Percentiles rank a stretch among this genome's conserved stretches.
These are phyloP conservation scores for Chiloscyllium punctatum DNA, from an alignment of 2,797 vertebrate species.

Conservation along the genomic window DNA sequence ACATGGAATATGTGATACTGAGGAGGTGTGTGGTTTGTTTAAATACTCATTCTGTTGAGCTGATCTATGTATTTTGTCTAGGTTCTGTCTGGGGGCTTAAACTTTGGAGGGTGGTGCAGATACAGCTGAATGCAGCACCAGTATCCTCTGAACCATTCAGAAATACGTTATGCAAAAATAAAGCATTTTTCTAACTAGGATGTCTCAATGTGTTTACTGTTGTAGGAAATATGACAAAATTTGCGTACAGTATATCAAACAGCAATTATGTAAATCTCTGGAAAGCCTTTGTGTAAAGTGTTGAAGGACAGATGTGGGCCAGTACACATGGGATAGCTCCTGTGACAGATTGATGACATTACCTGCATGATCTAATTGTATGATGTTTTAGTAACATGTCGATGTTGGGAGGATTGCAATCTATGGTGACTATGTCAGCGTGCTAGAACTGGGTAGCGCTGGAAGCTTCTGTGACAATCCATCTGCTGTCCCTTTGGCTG, in stretches of 20 bases:
- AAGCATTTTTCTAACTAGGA: too few species aligned
- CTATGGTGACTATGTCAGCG: neutral
- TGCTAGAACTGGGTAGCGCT: neutral
- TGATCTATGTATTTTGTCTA: too few species aligned
- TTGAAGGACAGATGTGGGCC: neutral
- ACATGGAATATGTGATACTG: neutral
- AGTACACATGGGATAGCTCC: neutral
- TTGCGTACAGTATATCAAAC: neutral
- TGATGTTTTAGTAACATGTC: neutral
- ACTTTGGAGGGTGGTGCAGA: too few species aligned
- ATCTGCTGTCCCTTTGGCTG: neutral
- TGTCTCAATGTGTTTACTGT: too few species aligned
- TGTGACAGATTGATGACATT: neutral
- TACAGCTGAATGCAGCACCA: too few species aligned
- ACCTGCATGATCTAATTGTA: neutral
- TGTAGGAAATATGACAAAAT: too few species aligned
- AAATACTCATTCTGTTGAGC: neutral
- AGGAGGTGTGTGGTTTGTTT: neutral
- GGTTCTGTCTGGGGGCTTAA: too few species aligned
- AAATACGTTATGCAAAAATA: too few species aligned
- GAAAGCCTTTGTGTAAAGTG: neutral
- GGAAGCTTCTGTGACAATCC: neutral
- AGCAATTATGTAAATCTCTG: neutral
- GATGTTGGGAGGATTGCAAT: neutral
- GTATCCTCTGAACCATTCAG: too few species aligned